Evolutionary conservation across 2,797 vertebrate species (phyloP), one percentile per base, ranked within the genome.

Genomic region (Aldrovandia affinis): DNA sequence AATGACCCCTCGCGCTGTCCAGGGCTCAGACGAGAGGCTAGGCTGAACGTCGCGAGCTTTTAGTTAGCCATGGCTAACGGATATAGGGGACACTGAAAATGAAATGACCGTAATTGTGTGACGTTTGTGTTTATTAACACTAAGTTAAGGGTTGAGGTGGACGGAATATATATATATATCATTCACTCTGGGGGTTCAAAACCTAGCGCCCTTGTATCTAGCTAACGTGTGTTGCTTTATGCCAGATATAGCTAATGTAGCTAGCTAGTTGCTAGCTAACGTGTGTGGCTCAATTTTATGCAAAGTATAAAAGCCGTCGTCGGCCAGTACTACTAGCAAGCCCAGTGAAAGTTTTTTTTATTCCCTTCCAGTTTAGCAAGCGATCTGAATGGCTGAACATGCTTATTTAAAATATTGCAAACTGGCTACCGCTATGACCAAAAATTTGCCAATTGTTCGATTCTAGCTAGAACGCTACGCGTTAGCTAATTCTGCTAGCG

Each of bases 1-100:
- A 84, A 91, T 94, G 93, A 94, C 93, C 93, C 93, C 91, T 92
- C 91, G 90, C 88, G 87, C 90, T 90, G 93, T 91, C 94, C 93
- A 90, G 81, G 39, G 82, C 57, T 63, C 68, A 59, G 54, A 42
- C n/a, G 70, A 63, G 36, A 59, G 75, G 70, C 73, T 83, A 78
- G 55, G 22, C n/a, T 55, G 42, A 33, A 79, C 36, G 28, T 63
- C 42, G 28, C 30, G 28, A 68, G 65, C 65, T 10, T 68, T 3
- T 68, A 33, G n/a, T n/a, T n/a, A n/a, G n/a, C n/a, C n/a, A n/a
- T n/a, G n/a, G 68, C 68, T 73, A 73, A 73, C 68, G 36, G 36
- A 20, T 44, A n/a, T n/a, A 52, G n/a, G 18, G 42, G 75, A 65
- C 59, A 57, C 59, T 79, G 59, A n/a, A 79, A 79, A 78, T 78